Evolutionary conservation across 2,888 invertebrate genomes (phyloP), one percentile per base, ranked within the genome.

Genomic region (Drosophila ustulata): DNA sequence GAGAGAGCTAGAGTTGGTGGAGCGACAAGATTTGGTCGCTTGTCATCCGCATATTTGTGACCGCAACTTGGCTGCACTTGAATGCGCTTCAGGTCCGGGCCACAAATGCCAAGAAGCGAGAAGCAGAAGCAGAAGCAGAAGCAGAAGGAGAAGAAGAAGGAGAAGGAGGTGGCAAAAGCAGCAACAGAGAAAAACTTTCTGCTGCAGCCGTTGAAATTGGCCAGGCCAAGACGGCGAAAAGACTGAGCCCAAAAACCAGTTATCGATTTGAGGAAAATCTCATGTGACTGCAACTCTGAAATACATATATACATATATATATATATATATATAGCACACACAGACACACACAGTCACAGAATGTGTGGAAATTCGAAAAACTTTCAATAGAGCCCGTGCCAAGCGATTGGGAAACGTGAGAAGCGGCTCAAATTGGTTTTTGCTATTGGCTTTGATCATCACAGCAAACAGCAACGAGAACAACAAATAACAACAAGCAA

Each of bases 191-290:
- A 77, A 77, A 78, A 74, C 78, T 80, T 78, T 78, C 80, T 79
- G 78, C 66, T 53, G 55, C 43, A 69, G 53, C 56, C 66, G 58
- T 76, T 84, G 73, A 56, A 81, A 87, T 84, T 76, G 82, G 86
- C 82, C 77, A 56, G 65, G 73, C 73, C 73, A 74, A 74, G 62
- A 50, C 59, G 57, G 34, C 34, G 34, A 61, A 39, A 32, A 41
- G 23, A 45, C 57, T 9, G 13, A 53, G 80, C 72, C 82, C 64
- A 45, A 85, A 83, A 83, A 83, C 83, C 88, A 68, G 83, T 83
- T 88, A 75, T 78, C 67, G 83, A 66, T 88, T 85, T 80, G 66
- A 80, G 82, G 88, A 82, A 83, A 83, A 78, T 66, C 79, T 70
- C 68, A 66, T 51, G 58, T 58, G 63, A 67, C 70, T 64, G 57